Percentiles rank a stretch among this genome's conserved stretches.
phyloP scores from a whole-genome alignment of 2,888 invertebrate species.

The Chymomyza procnemis region DNA sequence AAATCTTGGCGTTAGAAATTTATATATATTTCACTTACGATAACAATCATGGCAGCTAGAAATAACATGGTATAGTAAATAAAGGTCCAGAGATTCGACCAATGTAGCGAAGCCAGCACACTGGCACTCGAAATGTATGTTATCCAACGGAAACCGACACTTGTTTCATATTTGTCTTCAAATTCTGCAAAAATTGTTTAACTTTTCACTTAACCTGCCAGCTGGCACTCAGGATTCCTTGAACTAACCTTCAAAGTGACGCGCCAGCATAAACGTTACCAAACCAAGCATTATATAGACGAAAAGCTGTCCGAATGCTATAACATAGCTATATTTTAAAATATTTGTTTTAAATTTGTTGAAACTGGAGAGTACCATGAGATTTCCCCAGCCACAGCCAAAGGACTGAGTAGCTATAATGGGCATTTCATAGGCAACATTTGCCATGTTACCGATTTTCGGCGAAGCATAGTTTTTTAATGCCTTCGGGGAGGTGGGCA shows the following conservation, averaged over 20 bases:
- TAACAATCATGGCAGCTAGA: conserved; percentile 85
- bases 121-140: conserved; percentile 65
- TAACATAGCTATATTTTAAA: conserved; percentile 76
- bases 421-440: conserved; percentile 32
- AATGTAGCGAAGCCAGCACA: conserved; percentile 54
- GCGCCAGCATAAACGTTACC: conserved; percentile 84
- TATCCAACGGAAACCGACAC: conserved; percentile 55
- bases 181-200: no score
- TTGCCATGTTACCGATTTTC: background rate
- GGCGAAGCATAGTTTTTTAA: no score
- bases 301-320: conserved; percentile 61
- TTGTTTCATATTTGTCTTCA: no score
- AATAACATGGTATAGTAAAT: conserved; percentile 88
- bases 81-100: conserved; percentile 86
- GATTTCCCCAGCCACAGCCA: conserved; percentile 90
- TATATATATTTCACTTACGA: no score
- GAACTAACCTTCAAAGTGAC: conserved; percentile 79
- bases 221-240: no score
- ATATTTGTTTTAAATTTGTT: conserved; percentile 87
- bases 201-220: no score
- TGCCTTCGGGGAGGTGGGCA: conserved; percentile 40
- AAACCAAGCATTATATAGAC: conserved; percentile 80
- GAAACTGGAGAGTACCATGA: conserved; percentile 90
- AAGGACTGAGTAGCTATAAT: conserved; percentile 84
- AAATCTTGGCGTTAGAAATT: no score